Percentiles rank a stretch among this genome's conserved stretches.
Conservation (phyloP, 2,113 vertebrate genomes). For the Rhipidura dahli region DNA sequence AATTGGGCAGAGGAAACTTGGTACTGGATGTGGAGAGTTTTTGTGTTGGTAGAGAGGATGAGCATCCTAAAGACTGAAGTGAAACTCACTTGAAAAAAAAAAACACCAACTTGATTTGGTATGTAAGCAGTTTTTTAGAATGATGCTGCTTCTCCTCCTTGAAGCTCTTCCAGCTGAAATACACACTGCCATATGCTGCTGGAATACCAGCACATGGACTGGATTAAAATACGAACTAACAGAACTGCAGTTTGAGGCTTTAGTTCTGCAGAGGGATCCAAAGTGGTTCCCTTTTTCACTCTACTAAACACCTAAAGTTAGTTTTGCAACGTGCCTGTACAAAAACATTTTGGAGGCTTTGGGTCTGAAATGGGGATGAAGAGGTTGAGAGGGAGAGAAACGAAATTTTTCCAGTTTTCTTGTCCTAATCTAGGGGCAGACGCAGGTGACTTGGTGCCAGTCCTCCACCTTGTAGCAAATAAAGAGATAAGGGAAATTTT, state of each 20-base stretch:
- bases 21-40: neutral
- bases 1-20: neutral
- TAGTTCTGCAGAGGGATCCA: neutral
- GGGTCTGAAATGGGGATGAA: neutral
- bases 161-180: neutral
- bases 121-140: neutral
- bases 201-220: neutral
- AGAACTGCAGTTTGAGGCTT: neutral
- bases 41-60: neutral
- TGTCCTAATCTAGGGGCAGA: fast-evolving
- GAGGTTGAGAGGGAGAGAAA: neutral
- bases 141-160: neutral
- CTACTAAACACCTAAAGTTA: neutral
- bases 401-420: neutral
- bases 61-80: neutral
- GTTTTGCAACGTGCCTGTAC: neutral
- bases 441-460: neutral
- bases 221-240: constrained; percentile 3
- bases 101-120: neutral
- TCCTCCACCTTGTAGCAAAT: neutral
- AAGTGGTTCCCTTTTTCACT: neutral
- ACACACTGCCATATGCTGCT: neutral
- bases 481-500: neutral
- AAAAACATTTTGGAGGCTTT: neutral
- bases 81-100: neutral